Evolutionary conservation across 2,113 vertebrate species (phyloP).

Genomic region (Toxotes chatareus): DNA sequence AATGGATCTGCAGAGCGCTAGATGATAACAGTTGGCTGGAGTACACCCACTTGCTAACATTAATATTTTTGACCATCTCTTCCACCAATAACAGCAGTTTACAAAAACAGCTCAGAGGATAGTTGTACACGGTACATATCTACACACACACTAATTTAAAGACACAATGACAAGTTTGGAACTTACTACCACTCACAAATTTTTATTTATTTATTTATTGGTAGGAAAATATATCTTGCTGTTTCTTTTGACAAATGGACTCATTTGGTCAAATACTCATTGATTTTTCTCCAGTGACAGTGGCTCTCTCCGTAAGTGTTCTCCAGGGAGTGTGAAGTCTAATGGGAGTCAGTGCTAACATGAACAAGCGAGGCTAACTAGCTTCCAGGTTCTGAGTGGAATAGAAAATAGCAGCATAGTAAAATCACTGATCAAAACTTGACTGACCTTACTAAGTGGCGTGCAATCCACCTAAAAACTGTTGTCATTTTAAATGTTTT

Average conservation of each 20-base stretch:
- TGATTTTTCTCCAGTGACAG: no score
- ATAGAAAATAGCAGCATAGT: neutral
- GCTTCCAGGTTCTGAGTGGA: neutral
- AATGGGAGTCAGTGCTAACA: no score
- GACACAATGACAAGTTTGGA: neutral
- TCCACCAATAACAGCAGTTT: neutral
- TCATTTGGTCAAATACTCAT: neutral
- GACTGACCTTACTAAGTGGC: no score
- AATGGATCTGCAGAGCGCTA: slow-evolving; percentile 13
- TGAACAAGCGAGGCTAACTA: neutral
- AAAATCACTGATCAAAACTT: no score
- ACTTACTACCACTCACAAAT: neutral
- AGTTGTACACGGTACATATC: neutral
- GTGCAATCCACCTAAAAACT: no score
- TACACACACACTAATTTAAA: slow-evolving; percentile 1
- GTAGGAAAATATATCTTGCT: neutral
- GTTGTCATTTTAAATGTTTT: no score
- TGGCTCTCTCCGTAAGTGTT: no score
- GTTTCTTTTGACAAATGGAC: neutral
- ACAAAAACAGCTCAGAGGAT: slow-evolving; percentile 10
- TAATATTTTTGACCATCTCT: slow-evolving; percentile 32
- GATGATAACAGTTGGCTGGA: slow-evolving; percentile 11
- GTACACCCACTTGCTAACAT: slow-evolving; percentile 26
- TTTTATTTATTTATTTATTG: neutral
- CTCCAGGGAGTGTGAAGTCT: no score